phyloP scores from a whole-genome alignment of 2,888 invertebrate species.

The Oligia fasciuncula region DNA sequence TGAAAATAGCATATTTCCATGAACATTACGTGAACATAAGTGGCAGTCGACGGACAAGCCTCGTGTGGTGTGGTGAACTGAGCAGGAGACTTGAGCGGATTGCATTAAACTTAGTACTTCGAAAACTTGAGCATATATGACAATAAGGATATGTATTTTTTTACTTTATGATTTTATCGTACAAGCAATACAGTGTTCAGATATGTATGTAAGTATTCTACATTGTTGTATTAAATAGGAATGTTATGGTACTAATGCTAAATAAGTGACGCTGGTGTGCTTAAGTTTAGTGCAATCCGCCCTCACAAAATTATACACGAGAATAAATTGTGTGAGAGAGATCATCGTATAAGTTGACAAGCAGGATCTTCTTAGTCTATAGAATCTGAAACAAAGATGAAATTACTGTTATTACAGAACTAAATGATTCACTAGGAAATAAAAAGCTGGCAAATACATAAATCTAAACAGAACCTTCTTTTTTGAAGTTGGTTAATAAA shows the following conservation, averaged over 20 bases:
- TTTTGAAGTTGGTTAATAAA: neutral
- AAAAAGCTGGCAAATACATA: neutral
- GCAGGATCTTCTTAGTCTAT: constrained; percentile 65
- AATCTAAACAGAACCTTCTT: neutral
- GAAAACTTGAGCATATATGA: constrained; percentile 36
- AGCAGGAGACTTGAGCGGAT: constrained; percentile 54
- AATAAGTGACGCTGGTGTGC: constrained; percentile 19
- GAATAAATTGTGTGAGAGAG: constrained; percentile 57
- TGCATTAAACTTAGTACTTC: constrained; percentile 44
- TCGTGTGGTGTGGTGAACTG: constrained; percentile 56
- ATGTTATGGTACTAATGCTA: constrained; percentile 40
- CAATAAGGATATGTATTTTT: constrained; percentile 39
- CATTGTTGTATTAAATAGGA: constrained; percentile 25
- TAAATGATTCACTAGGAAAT: neutral
- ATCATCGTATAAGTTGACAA: constrained; percentile 57
- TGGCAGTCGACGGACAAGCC: constrained; percentile 60
- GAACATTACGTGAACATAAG: constrained; percentile 39
- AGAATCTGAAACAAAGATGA: constrained; percentile 68
- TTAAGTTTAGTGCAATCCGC: constrained; percentile 55
- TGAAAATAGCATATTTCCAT: constrained; percentile 48
- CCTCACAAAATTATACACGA: constrained; percentile 55
- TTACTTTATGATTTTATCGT: neutral
- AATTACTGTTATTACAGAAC: neutral
- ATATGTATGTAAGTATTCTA: constrained; percentile 43
- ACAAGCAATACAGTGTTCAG: constrained; percentile 14